Conservation (phyloP, 1,140 invertebrate species). For the Sycophila sp. region DNA sequence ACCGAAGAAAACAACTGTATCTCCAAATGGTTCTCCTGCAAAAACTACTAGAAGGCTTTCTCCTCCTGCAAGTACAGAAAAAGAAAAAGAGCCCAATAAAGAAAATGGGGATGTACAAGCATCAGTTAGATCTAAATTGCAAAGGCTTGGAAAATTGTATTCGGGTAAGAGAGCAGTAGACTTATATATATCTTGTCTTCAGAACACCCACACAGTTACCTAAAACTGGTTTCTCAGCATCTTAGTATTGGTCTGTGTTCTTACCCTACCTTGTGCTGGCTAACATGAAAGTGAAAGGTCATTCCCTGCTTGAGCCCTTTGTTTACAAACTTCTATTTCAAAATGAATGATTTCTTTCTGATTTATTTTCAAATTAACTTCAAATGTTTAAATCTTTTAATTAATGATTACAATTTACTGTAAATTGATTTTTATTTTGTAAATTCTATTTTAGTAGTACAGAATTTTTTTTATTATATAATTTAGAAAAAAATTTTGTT, state of each 20-base stretch:
- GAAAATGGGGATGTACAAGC: conserved; percentile 59
- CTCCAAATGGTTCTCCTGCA: conserved; percentile 39
- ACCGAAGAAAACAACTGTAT: neutral
- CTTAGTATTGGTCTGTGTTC: neutral
- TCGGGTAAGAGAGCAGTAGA: conserved; percentile 59
- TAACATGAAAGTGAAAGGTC: conserved; percentile 41
- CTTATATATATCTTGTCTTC: neutral
- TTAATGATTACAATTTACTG: too few species aligned
- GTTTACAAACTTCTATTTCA: conserved; percentile 27
- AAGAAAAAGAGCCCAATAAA: conserved; percentile 68
- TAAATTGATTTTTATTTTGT: too few species aligned
- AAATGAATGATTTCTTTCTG: neutral
- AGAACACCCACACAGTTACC: conserved; percentile 36
- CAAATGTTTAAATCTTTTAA: neutral
- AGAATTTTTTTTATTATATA: too few species aligned
- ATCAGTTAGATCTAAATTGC: conserved; percentile 62
- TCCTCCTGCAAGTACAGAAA: conserved; percentile 36
- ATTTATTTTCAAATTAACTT: neutral
- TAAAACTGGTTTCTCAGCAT: conserved; percentile 53
- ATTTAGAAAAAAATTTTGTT: too few species aligned
- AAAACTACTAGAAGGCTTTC: conserved; percentile 34
- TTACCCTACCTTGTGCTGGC: neutral
- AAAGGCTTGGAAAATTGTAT: conserved; percentile 69
- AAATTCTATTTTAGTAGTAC: too few species aligned
- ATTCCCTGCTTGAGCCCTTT: conserved; percentile 31